phyloP scores from a whole-genome alignment of 2,797 vertebrate genomes.

The Syngnathus acus region DNA sequence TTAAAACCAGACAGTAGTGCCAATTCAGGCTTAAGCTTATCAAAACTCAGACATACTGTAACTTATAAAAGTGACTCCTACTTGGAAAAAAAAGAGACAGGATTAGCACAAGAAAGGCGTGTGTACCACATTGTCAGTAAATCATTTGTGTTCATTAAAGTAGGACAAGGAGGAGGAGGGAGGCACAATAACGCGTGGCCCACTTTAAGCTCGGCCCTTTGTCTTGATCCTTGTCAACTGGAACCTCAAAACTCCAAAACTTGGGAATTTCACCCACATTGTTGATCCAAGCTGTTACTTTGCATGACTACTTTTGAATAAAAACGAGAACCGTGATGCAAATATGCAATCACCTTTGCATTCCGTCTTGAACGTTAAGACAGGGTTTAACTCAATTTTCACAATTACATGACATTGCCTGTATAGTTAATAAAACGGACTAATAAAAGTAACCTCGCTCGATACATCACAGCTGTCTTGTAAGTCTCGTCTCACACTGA shows the following conservation, averaged over 20 bases:
- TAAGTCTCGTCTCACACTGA: slow-evolving; percentile 52
- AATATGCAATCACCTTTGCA: too few species aligned
- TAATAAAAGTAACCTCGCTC: too few species aligned
- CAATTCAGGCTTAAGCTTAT: slow-evolving; percentile 37
- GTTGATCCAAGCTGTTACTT: too few species aligned
- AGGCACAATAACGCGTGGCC: slow-evolving; percentile 1
- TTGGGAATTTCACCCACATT: background rate
- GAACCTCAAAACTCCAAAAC: background rate
- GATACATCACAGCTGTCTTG: background rate
- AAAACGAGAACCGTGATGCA: too few species aligned
- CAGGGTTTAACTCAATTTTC: background rate
- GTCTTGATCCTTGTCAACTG: background rate
- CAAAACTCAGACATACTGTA: slow-evolving; percentile 23
- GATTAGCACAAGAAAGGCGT: background rate
- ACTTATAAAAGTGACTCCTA: slow-evolving; percentile 6
- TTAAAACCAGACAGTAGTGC: slow-evolving; percentile 29
- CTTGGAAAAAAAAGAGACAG: background rate
- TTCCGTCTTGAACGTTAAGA: too few species aligned
- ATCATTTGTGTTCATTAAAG: slow-evolving; percentile 7
- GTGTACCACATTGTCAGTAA: background rate
- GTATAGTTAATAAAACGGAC: background rate
- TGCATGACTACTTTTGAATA: too few species aligned
- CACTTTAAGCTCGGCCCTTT: slow-evolving; percentile 4
- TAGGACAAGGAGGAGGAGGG: slow-evolving; percentile 3
- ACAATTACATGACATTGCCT: background rate